Evolutionary conservation across 1,140 invertebrate genomes (phyloP).

Genomic region (Branchinecta lynchi): DNA sequence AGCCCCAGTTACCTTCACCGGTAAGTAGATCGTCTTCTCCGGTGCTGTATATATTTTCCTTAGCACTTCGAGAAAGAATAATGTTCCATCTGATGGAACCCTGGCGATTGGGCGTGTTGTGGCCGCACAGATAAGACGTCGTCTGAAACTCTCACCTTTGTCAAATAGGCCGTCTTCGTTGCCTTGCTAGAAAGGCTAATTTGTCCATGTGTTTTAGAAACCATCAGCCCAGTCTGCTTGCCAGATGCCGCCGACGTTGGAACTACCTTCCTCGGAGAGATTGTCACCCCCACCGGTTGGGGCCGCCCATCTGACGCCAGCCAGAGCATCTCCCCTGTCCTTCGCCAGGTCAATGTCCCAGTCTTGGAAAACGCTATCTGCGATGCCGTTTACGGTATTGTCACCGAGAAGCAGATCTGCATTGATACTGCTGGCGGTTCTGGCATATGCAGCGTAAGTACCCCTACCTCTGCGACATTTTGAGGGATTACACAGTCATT

Average conservation of each 20-base stretch:
- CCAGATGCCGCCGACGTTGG: slow-evolving; percentile 28
- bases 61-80: no score
- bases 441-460: slow-evolving; percentile 21
- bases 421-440: slow-evolving; percentile 20
- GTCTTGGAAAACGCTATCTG: slow-evolving; percentile 18
- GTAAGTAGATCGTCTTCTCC: no score
- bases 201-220: no score
- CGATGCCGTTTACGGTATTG: slow-evolving; percentile 19
- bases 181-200: no score
- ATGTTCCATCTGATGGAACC: no score
- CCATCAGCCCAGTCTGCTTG: slow-evolving; percentile 34
- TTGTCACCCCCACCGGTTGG: slow-evolving; percentile 31
- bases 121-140: no score
- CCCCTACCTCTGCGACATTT: no score
- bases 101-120: no score
- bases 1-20: slow-evolving; percentile 32
- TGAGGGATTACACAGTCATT: no score
- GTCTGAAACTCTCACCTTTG: no score
- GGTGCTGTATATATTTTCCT: no score
- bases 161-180: no score
- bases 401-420: slow-evolving; percentile 15
- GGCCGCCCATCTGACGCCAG: slow-evolving; percentile 22
- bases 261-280: slow-evolving; percentile 30
- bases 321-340: background rate
- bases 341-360: slow-evolving; percentile 16